phyloP scores from a whole-genome alignment of 2,113 vertebrate genomes.

The Uria lomvia region DNA sequence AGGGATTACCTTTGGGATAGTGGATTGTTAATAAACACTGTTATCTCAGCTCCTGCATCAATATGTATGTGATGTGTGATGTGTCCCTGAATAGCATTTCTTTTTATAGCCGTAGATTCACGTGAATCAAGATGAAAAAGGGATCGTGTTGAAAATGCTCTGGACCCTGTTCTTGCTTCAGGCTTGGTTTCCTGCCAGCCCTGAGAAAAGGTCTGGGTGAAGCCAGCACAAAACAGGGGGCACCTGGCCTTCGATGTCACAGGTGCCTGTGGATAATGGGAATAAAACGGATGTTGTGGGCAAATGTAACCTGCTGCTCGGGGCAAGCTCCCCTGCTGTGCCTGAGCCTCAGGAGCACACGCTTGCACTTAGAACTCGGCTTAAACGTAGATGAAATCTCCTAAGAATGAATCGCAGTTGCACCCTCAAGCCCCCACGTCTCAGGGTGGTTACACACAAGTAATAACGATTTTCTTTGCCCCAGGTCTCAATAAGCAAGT shows the following conservation, averaged over 20 bases:
- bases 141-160: neutral
- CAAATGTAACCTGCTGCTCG: neutral
- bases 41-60: conserved; percentile 8
- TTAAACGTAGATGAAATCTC: neutral
- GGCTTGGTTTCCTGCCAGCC: neutral
- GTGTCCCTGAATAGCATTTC: neutral
- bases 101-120: neutral
- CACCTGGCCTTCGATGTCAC: neutral
- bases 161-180: neutral
- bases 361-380: neutral
- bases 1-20: conserved; percentile 26
- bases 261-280: neutral
- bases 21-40: neutral
- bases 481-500: neutral
- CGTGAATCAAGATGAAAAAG: neutral
- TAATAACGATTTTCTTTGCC: neutral
- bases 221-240: neutral
- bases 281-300: neutral
- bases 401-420: neutral
- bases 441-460: neutral
- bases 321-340: neutral
- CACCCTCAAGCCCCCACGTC: neutral
- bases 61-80: conserved; percentile 22
- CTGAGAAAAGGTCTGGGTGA: neutral
- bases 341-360: accelerated